Percentiles rank a stretch among this genome's conserved stretches.
phyloP scores from a whole-genome alignment of 2,113 vertebrate genomes.

The Nycticryphes semicollaris region DNA sequence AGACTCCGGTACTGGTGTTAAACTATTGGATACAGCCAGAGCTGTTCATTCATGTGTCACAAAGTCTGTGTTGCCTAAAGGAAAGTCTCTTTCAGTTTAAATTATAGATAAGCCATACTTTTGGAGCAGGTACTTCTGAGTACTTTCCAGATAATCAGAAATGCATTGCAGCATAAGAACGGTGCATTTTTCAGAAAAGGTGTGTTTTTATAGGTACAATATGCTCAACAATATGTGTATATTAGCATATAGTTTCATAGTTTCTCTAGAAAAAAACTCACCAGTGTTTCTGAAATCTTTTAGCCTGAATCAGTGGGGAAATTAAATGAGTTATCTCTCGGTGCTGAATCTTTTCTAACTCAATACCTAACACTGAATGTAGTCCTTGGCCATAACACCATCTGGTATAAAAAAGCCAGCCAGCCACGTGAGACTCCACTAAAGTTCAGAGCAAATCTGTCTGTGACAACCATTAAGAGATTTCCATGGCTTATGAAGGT shows the following conservation, averaged over 20 bases:
- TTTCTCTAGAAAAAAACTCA: background rate
- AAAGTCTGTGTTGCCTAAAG: background rate
- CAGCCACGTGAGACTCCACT: background rate
- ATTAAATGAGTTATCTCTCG: background rate
- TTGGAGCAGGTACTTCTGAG: background rate
- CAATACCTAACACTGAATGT: background rate
- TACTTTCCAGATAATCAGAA: background rate
- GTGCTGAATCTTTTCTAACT: background rate
- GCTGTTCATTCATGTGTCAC: background rate
- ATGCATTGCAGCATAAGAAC: background rate
- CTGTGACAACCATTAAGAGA: background rate
- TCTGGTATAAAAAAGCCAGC: background rate
- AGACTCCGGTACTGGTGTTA: background rate
- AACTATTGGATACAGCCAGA: background rate
- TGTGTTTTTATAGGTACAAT: background rate
- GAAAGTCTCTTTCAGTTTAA: slow-evolving; percentile 11
- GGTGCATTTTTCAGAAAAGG: background rate
- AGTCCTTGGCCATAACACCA: background rate
- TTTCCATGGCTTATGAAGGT: background rate
- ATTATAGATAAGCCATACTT: slow-evolving; percentile 3
- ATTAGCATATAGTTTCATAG: background rate
- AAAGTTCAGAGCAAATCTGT: background rate
- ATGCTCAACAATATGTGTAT: background rate
- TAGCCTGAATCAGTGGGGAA: background rate
- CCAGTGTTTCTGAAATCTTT: background rate